Evolutionary conservation across 2,113 vertebrate genomes (phyloP), one percentile per base, ranked within the genome.

Genomic region (Micronisus gabar): DNA sequence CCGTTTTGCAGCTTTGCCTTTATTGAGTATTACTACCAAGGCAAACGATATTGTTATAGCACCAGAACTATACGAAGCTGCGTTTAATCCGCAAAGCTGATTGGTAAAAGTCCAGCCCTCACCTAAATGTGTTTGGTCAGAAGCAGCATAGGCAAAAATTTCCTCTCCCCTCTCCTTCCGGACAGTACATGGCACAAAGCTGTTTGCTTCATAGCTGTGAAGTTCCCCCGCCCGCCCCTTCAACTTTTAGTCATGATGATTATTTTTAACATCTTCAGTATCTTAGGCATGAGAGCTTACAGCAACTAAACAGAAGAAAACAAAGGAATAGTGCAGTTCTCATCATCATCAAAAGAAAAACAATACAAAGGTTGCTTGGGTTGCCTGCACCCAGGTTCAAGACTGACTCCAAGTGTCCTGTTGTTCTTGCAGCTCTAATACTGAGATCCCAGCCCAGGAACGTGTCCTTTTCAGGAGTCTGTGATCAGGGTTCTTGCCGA

Each of bases 331-430:
- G 98, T 98, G 98, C 98, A 98, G 97, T 96, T 98, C 96, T 97
- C 80, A 55, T 88, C 83, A 82, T 88, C 5, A 16, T 95, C 86
- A 86, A 96, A 95, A 91, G 91, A 72, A 94, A 94, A 91, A 96
- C 27, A 75, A 94, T 86, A 95, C 75, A 95, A 90, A 92, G 97
- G 97, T 93, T 55, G 92, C 87, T 95, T 97, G 98, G 98, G 98
- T 97, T 97, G 97, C 99, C 98, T 81, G 98, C 99, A 98, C 98
- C 98, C 98, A 97, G 89, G 93, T 88, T 96, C 70, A 81, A 95
- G 94, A 96, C 76, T 68, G 96, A 94, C 93, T 98, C 94, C 74
- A 98, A 97, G 98, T 98, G 97, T 97, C 97, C 96, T 79, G 85
- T 98, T 96, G 88, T 97, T 98, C 98, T 96, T 96, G 97, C 93